phyloP scores from a whole-genome alignment of 2,797 vertebrate species.

The Enteromius fasciolatus region DNA sequence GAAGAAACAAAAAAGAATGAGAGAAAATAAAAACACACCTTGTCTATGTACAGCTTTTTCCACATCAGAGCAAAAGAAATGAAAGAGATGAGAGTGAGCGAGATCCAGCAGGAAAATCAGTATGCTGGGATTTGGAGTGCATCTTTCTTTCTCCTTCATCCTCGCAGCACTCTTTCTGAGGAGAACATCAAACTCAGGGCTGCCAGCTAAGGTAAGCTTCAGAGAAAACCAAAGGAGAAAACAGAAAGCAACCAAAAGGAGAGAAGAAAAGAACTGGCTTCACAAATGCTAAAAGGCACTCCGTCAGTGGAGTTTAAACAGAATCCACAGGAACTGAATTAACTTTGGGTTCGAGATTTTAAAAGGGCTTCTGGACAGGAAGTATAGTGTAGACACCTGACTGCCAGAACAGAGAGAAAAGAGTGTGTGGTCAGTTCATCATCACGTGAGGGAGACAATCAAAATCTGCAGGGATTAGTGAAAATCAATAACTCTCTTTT shows the following conservation, averaged over 20 bases:
- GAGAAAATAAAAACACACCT: slow-evolving; percentile 47
- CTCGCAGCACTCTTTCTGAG: slow-evolving; percentile 50
- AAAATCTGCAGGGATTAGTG: slow-evolving; percentile 26
- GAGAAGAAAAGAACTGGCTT: slow-evolving; percentile 57
- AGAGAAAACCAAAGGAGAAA: slow-evolving; percentile 46
- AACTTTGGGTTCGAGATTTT: slow-evolving; percentile 12
- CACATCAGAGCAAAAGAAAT: slow-evolving; percentile 37
- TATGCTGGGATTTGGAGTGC: slow-evolving; percentile 45
- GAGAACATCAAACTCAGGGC: slow-evolving; percentile 44
- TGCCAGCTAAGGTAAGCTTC: slow-evolving; percentile 50
- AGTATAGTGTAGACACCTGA: slow-evolving; percentile 24
- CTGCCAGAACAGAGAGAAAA: not conserved
- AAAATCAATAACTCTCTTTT: slow-evolving; percentile 39
- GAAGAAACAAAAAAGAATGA: slow-evolving; percentile 50
- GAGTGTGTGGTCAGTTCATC: not conserved
- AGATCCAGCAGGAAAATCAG: slow-evolving; percentile 49
- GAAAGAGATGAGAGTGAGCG: slow-evolving; percentile 21
- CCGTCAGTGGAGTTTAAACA: not conserved
- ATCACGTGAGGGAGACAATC: slow-evolving; percentile 14
- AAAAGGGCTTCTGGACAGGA: slow-evolving; percentile 23
- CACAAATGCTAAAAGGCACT: slow-evolving; percentile 1
- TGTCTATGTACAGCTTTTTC: slow-evolving; percentile 39
- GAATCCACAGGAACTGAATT: slow-evolving; percentile 20
- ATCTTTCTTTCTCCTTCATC: slow-evolving; percentile 39
- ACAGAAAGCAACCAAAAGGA: slow-evolving; percentile 65